These are phyloP conservation scores for Erebia epiphron DNA, from an alignment of 2,888 invertebrate genomes.

Conservation along the genomic window DNA sequence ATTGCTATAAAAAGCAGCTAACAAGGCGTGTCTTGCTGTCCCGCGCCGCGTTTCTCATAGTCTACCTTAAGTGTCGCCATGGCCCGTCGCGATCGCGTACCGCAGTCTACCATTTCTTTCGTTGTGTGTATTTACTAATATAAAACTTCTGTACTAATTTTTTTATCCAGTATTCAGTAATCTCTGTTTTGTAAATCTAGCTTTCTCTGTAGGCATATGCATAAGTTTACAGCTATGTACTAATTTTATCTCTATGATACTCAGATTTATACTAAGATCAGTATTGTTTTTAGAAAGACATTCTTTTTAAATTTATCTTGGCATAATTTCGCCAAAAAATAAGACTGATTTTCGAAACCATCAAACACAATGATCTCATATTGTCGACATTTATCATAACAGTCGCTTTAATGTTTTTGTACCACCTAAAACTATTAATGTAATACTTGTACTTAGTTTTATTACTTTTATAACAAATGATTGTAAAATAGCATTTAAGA, in stretches of 20 bases:
- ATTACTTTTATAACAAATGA: slow-evolving; percentile 34
- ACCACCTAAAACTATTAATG: slow-evolving; percentile 26
- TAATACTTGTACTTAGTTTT: slow-evolving; percentile 33
- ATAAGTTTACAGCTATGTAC: no score
- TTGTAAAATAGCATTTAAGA: slow-evolving; percentile 34
- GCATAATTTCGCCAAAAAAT: slow-evolving; percentile 29
- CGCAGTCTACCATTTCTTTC: neutral
- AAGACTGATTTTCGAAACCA: slow-evolving; percentile 39
- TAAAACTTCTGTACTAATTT: slow-evolving; percentile 25
- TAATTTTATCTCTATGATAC: slow-evolving; percentile 24
- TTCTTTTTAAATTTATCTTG: slow-evolving; percentile 19
- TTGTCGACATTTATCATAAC: slow-evolving; percentile 25
- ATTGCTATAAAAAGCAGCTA: no score
- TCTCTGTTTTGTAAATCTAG: slow-evolving; percentile 9
- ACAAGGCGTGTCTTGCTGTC: no score
- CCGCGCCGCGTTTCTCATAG: no score
- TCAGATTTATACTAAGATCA: slow-evolving; percentile 21
- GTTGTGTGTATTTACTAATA: slow-evolving; percentile 23
- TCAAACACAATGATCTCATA: slow-evolving; percentile 35
- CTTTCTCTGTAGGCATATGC: slow-evolving; percentile 22
- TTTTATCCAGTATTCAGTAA: slow-evolving; percentile 14
- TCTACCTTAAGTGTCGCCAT: no score
- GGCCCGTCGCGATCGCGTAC: no score
- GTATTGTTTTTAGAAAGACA: slow-evolving; percentile 17
- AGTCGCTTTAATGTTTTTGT: slow-evolving; percentile 28